Conservation (phyloP, 37 sponge, comb jelly and placozoan genomes). For the Trichoplax adhaerens region DNA sequence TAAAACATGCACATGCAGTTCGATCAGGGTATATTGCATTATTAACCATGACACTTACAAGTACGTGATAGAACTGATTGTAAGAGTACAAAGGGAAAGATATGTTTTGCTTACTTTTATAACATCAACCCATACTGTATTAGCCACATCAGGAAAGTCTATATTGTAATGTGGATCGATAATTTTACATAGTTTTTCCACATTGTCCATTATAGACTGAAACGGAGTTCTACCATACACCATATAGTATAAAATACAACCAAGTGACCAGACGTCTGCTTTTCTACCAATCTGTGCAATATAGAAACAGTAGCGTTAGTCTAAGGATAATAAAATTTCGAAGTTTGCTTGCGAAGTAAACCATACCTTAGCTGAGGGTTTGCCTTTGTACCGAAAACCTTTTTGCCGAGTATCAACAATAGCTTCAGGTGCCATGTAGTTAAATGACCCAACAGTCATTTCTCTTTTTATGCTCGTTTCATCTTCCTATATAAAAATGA, state of each 20-base stretch:
- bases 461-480: conserved; percentile 42
- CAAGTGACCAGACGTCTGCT: conserved; percentile 74
- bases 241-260: conserved; percentile 70
- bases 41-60: background rate
- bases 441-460: conserved; percentile 48
- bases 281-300: conserved; percentile 25
- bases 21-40: background rate
- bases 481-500: conserved; percentile 12
- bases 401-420: background rate
- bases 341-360: too few relatives aligned
- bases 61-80: background rate
- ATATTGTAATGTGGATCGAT: conserved; percentile 16
- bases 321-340: too few relatives aligned
- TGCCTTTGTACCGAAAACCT: too few relatives aligned
- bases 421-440: conserved; percentile 79
- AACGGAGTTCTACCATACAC: conserved; percentile 52
- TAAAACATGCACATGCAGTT: background rate
- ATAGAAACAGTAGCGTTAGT: too few relatives aligned
- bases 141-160: conserved; percentile 20
- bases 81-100: conserved; percentile 2
- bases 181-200: conserved; percentile 28
- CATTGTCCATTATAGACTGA: conserved; percentile 20
- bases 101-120: conserved; percentile 21
- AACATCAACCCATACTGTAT: conserved; percentile 14
- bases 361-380: background rate